These are phyloP conservation scores for Andrena chrysosceles DNA, from an alignment of 2,888 invertebrate species.

Conservation along the genomic window DNA sequence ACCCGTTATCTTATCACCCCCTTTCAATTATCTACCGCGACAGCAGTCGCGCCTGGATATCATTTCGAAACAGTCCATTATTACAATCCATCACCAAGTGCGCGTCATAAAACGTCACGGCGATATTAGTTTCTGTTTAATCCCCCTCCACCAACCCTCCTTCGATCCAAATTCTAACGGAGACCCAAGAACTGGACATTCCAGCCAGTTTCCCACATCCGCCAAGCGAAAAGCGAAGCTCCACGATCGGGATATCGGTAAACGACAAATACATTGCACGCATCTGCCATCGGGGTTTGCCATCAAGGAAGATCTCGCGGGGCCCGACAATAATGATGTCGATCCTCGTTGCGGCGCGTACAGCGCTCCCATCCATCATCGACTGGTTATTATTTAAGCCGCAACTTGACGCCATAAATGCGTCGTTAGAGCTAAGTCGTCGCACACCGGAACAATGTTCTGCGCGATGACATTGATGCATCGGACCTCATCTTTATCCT, in stretches of 20 bases:
- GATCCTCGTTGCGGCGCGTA: slow-evolving; percentile 69
- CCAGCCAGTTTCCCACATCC: slow-evolving; percentile 21
- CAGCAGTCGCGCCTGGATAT: slow-evolving; percentile 2
- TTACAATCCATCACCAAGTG: background rate
- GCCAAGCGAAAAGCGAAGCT: slow-evolving; percentile 54
- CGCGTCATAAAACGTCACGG: background rate
- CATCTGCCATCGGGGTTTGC: slow-evolving; percentile 71
- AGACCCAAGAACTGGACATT: slow-evolving; percentile 14
- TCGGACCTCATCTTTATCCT: slow-evolving; percentile 74
- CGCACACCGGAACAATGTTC: slow-evolving; percentile 75
- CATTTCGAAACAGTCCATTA: background rate
- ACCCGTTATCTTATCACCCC: slow-evolving; percentile 34
- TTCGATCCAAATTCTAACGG: background rate
- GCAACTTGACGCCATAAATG: slow-evolving; percentile 84
- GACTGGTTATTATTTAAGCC: slow-evolving; percentile 84
- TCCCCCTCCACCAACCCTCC: too few relatives aligned
- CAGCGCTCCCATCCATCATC: slow-evolving; percentile 81
- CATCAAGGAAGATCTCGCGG: slow-evolving; percentile 55
- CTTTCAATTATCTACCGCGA: slow-evolving; percentile 22
- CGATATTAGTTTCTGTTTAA: background rate
- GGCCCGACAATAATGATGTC: slow-evolving; percentile 73
- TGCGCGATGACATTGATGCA: slow-evolving; percentile 83
- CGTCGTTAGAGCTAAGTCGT: slow-evolving; percentile 82
- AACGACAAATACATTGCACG: slow-evolving; percentile 75
- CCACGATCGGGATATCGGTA: slow-evolving; percentile 65